These are phyloP conservation scores for Mastomys coucha DNA, from an alignment of 2,113 vertebrate species.

Conservation along the genomic window DNA sequence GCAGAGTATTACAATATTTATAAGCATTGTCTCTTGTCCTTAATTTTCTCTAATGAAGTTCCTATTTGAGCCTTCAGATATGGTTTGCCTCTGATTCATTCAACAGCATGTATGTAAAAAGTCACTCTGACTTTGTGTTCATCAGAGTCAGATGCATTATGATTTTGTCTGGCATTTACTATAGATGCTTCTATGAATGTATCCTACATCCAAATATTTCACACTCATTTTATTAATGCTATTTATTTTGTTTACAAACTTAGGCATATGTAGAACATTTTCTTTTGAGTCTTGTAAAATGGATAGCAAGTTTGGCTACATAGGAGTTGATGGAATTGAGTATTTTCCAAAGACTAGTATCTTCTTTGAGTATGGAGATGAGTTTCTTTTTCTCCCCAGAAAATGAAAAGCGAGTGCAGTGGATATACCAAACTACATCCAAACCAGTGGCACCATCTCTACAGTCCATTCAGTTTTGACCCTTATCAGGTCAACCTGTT, in stretches of 20 bases:
- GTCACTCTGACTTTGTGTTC: not conserved
- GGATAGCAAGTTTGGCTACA: not conserved
- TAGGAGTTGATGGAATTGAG: not conserved
- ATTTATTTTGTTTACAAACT: not conserved
- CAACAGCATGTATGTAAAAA: not conserved
- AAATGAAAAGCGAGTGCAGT: not conserved
- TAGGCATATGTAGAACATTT: not conserved
- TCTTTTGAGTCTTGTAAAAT: conserved; percentile 1
- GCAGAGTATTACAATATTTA: conserved; percentile 35
- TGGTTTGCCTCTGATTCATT: conserved; percentile 7
- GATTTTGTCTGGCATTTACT: conserved; percentile 24
- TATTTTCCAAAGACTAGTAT: not conserved
- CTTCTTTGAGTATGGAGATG: not conserved
- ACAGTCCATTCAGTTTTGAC: not conserved
- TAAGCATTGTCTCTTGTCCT: conserved; percentile 1
- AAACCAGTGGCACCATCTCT: not conserved
- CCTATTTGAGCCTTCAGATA: not conserved
- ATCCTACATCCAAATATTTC: conserved; percentile 18
- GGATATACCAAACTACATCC: accelerated
- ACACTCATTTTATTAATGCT: not conserved
- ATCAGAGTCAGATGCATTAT: not conserved
- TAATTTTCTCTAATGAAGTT: conserved; percentile 62
- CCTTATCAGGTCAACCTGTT: not conserved
- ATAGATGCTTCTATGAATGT: conserved; percentile 28
- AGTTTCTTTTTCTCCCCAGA: not conserved